These are phyloP conservation scores for Microcebus jonahi DNA, from an alignment of 2,113 vertebrate species.

Conservation along the genomic window DNA sequence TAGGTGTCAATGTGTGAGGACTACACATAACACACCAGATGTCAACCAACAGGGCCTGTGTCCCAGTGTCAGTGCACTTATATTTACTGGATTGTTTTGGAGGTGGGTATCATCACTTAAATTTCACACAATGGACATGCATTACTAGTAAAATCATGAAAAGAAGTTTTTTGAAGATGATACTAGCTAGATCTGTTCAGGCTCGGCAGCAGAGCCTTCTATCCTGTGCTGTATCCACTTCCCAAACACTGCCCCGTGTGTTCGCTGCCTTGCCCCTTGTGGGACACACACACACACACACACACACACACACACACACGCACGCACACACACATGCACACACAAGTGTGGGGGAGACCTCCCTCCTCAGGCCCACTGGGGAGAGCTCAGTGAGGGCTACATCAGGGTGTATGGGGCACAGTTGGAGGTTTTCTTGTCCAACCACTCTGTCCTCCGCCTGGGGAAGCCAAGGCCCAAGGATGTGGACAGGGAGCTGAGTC, in stretches of 20 bases:
- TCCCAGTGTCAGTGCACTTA: neutral
- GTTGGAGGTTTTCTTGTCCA: neutral
- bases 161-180: neutral
- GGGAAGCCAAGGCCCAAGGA: neutral
- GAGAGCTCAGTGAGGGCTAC: neutral
- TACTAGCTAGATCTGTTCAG: too few species aligned
- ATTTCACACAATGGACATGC: neutral
- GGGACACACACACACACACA: too few species aligned
- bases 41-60: neutral
- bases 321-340: accelerated
- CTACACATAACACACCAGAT: too few species aligned
- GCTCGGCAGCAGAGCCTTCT: neutral
- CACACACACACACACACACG: too few species aligned
- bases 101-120: neutral
- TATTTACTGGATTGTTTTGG: neutral
- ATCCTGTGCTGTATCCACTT: too few species aligned
- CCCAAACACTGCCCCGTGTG: neutral
- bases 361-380: neutral
- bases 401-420: neutral
- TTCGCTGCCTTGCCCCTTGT: neutral
- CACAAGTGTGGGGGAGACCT: neutral
- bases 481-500: neutral
- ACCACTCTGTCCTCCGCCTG: too few species aligned
- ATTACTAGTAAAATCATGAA: neutral
- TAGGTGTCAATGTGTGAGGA: neutral